Percentiles rank a stretch among this genome's conserved stretches.
These are phyloP conservation scores for Hoplias malabaricus DNA, from an alignment of 2,113 vertebrate species.

Conservation along the genomic window DNA sequence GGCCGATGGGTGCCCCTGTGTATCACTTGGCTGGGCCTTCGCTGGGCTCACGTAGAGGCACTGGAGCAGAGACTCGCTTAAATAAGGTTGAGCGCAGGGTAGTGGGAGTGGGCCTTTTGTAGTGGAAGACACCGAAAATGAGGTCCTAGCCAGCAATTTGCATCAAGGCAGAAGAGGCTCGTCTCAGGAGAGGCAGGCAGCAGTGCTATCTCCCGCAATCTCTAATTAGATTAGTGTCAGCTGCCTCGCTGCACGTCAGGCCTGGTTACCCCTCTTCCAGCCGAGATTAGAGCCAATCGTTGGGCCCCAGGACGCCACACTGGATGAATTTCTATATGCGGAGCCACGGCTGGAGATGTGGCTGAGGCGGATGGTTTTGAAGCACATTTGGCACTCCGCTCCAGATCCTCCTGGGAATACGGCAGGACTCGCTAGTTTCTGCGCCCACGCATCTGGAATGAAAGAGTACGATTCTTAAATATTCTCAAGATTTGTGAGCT, in stretches of 20 bases:
- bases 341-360: neutral
- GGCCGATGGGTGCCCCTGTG: slow-evolving; percentile 55
- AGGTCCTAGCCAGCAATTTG: slow-evolving; percentile 71
- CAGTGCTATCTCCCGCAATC: slow-evolving; percentile 72
- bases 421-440: neutral
- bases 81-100: slow-evolving; percentile 45
- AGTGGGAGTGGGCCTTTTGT: slow-evolving; percentile 57
- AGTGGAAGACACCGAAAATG: slow-evolving; percentile 68
- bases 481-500: neutral
- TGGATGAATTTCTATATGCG: slow-evolving; percentile 56
- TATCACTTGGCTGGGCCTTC: slow-evolving; percentile 50
- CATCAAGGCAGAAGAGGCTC: slow-evolving; percentile 65
- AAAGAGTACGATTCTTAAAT: neutral
- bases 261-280: slow-evolving; percentile 72
- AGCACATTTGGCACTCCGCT: neutral
- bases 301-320: slow-evolving; percentile 53
- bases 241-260: slow-evolving; percentile 75
- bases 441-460: neutral
- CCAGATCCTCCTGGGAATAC: neutral
- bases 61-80: slow-evolving; percentile 52
- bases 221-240: slow-evolving; percentile 79
- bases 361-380: neutral
- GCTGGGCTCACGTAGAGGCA: slow-evolving; percentile 14
- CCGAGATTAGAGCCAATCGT: slow-evolving; percentile 74
- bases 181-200: slow-evolving; percentile 67